Evolutionary conservation across 2,888 invertebrate species (phyloP).

Genomic region (Ecdyonurus torrentis): DNA sequence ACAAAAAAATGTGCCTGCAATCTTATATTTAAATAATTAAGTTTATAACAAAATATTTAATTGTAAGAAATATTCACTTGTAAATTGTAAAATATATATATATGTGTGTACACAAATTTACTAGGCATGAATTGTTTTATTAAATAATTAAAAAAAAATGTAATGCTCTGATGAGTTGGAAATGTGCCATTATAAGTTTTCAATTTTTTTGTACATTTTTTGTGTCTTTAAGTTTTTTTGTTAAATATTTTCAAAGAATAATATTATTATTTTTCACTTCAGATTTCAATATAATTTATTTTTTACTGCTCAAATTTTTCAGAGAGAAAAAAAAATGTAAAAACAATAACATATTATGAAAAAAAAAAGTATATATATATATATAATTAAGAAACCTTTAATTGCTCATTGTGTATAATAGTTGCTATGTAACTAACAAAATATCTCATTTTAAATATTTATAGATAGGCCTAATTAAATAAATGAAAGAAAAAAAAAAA

Average conservation of each 20-base stretch:
- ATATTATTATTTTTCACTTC: too few relatives aligned
- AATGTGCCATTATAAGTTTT: too few relatives aligned
- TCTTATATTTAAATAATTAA: background rate
- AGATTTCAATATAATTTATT: too few relatives aligned
- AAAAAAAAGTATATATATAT: too few relatives aligned
- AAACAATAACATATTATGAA: too few relatives aligned
- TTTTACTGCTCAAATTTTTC: background rate
- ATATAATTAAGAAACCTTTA: background rate
- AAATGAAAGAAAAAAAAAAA: background rate
- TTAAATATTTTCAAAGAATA: too few relatives aligned
- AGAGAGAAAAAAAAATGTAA: background rate
- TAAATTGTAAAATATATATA: too few relatives aligned
- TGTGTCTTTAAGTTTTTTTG: background rate
- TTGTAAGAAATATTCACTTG: background rate
- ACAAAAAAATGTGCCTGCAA: too few relatives aligned
- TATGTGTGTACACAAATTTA: background rate
- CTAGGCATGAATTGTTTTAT: background rate
- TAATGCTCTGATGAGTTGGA: too few relatives aligned
- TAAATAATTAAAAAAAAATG: too few relatives aligned
- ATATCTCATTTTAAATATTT: background rate
- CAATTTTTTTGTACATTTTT: too few relatives aligned
- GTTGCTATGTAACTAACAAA: background rate
- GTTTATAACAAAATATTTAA: background rate
- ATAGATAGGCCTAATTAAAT: background rate
- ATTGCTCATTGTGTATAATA: slow-evolving; percentile 1